phyloP scores from a whole-genome alignment of 2,113 vertebrate genomes.

The Hiodon alosoides region DNA sequence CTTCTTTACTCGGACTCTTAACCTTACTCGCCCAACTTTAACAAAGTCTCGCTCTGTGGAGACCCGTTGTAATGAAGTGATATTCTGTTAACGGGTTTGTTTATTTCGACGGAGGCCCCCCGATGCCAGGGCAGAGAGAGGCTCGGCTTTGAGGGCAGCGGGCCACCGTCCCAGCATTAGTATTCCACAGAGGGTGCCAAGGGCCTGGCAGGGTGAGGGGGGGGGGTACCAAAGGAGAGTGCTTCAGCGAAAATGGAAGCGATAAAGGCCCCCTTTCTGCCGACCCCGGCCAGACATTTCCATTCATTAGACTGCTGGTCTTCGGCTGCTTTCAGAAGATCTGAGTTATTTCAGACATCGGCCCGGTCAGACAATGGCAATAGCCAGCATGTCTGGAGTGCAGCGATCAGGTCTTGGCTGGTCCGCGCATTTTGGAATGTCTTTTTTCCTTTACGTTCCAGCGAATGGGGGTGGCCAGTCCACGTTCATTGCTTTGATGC shows the following conservation, averaged over 20 bases:
- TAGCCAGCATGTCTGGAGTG: neutral
- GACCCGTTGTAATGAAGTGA: constrained; percentile 32
- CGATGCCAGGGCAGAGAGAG: constrained; percentile 35
- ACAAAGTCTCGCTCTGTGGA: constrained; percentile 11
- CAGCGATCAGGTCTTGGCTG: neutral
- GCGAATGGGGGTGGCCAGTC: no score
- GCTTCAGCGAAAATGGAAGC: constrained; percentile 36
- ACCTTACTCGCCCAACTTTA: neutral
- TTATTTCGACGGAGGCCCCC: constrained; percentile 38
- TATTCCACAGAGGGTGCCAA: constrained; percentile 50
- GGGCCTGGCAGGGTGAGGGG: constrained; percentile 25
- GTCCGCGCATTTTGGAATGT: no score
- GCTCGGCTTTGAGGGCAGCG: constrained; percentile 46
- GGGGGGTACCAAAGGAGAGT: constrained; percentile 40
- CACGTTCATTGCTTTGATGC: no score
- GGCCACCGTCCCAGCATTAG: constrained; percentile 51
- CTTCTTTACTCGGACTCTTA: neutral
- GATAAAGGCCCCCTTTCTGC: constrained; percentile 30
- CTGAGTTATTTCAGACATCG: neutral
- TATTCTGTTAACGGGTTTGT: constrained; percentile 41
- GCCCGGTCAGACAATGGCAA: no score
- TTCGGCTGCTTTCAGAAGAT: neutral
- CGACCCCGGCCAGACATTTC: constrained; percentile 22
- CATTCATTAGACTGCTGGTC: constrained; percentile 27
- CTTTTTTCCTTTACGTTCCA: no score